Conservation (phyloP, 2,797 vertebrate genomes). For the Lemur catta region DNA sequence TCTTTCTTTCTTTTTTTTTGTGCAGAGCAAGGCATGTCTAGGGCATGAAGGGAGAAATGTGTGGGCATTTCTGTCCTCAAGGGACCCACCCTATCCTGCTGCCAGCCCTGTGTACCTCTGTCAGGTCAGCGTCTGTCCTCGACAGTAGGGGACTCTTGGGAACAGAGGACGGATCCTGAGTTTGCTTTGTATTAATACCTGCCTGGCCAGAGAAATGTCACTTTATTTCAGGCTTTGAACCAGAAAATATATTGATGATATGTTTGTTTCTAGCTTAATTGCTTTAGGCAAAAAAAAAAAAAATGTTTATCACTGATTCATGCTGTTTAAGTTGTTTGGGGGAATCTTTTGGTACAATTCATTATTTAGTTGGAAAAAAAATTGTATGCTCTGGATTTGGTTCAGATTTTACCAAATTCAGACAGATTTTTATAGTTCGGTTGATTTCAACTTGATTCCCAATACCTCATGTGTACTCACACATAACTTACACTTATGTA, state of each 20-base stretch:
- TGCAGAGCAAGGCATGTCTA: neutral
- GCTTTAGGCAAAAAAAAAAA: neutral
- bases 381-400: neutral
- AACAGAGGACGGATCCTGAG: neutral
- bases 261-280: neutral
- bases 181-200: neutral
- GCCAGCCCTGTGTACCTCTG: neutral
- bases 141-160: neutral
- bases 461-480: neutral
- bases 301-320: neutral
- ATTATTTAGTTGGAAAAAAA: neutral
- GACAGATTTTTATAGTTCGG: neutral
- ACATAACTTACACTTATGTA: neutral
- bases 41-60: neutral
- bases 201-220: neutral
- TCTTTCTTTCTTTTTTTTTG: neutral
- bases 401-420: neutral
- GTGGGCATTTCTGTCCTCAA: neutral
- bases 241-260: neutral
- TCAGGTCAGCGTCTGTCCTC: neutral
- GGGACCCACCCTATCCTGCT: neutral
- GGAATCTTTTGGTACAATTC: neutral
- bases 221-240: neutral
- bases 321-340: neutral
- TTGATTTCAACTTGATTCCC: neutral